Conservation (phyloP, 2,797 vertebrate genomes). For the Molossus alvarezi region DNA sequence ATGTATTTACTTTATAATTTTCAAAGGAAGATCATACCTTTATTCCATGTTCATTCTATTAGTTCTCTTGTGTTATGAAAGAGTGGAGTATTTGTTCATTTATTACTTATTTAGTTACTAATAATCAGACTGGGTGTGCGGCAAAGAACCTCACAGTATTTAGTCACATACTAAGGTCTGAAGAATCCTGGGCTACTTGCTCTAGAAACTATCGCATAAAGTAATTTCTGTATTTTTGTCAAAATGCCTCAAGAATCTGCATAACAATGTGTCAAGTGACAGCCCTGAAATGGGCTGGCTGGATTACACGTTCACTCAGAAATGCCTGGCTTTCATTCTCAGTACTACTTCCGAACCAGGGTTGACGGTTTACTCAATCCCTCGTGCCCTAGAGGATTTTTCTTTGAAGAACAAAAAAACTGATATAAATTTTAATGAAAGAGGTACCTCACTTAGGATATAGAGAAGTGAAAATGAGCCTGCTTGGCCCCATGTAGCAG, state of each 20-base stretch:
- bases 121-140: background rate
- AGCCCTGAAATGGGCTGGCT: constrained; percentile 84
- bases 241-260: constrained; percentile 89
- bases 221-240: constrained; percentile 87
- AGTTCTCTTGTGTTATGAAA: background rate
- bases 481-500: constrained; percentile 43
- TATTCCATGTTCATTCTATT: background rate
- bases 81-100: background rate
- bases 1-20: background rate
- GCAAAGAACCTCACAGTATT: background rate
- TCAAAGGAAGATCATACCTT: constrained; percentile 1
- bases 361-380: constrained; percentile 83
- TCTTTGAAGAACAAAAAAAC: constrained; percentile 81
- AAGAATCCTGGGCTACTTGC: constrained; percentile 69
- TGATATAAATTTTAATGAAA: constrained; percentile 74
- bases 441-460: background rate
- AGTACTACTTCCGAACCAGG: constrained; percentile 82
- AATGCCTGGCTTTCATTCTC: constrained; percentile 86
- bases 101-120: constrained; percentile 21
- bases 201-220: constrained; percentile 76
- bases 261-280: constrained; percentile 83
- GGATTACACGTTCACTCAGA: constrained; percentile 83
- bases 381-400: constrained; percentile 75
- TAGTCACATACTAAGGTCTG: background rate
- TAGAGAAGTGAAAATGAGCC: constrained; percentile 82